Percentiles rank a stretch among this genome's conserved stretches.
Evolutionary conservation across 2,113 vertebrate species (phyloP).

Genomic region (Clarias macrocephalus): DNA sequence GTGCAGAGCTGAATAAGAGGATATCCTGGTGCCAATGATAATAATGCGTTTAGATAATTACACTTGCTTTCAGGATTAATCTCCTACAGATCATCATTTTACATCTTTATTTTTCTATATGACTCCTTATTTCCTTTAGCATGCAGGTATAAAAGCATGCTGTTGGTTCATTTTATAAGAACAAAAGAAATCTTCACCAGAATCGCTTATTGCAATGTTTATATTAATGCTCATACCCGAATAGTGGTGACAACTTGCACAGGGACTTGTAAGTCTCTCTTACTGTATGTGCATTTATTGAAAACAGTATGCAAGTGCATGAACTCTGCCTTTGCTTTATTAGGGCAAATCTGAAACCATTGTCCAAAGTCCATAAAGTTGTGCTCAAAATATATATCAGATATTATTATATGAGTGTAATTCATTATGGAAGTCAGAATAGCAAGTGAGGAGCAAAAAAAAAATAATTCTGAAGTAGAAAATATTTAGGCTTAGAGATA

Average conservation of each 20-base stretch:
- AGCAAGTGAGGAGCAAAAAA: background rate
- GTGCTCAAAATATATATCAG: background rate
- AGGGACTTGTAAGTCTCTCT: background rate
- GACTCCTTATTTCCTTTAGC: constrained; percentile 64
- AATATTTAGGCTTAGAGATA: background rate
- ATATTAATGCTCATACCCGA: background rate
- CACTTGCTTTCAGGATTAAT: constrained; percentile 65
- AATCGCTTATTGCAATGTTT: background rate
- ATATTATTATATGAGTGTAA: background rate
- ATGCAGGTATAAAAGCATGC: background rate
- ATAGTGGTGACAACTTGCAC: background rate
- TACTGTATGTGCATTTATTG: background rate
- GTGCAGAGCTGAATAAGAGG: constrained; percentile 42
- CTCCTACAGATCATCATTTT: constrained; percentile 66
- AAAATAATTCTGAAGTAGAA: background rate
- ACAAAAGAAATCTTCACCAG: background rate
- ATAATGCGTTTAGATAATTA: constrained; percentile 68
- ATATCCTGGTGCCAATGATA: constrained; percentile 57
- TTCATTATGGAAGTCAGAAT: background rate
- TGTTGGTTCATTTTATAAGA: background rate
- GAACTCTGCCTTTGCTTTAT: background rate
- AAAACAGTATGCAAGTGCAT: background rate
- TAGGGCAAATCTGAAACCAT: background rate
- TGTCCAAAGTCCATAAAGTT: background rate
- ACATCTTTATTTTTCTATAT: constrained; percentile 69